These are phyloP conservation scores for Babyrousa celebensis DNA, from an alignment of 2,797 vertebrate genomes.

Conservation along the genomic window DNA sequence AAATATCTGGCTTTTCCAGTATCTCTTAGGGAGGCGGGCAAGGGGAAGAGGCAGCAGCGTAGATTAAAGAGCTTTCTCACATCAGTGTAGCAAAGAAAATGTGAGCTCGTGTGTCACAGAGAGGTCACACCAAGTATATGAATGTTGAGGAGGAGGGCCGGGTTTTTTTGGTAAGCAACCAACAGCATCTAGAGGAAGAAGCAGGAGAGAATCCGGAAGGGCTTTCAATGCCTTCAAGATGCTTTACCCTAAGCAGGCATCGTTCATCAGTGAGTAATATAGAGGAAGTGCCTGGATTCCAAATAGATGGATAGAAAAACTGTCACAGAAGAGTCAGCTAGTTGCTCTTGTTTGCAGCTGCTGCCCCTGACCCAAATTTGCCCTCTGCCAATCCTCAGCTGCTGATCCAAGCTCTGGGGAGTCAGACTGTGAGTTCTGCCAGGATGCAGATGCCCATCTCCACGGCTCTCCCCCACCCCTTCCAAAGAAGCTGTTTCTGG, in stretches of 20 bases:
- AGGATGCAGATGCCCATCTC: constrained; percentile 65
- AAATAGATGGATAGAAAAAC: constrained; percentile 69
- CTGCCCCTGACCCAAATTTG: constrained; percentile 76
- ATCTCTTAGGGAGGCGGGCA: constrained; percentile 33
- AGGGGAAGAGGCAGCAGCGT: background rate
- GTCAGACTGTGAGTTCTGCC: constrained; percentile 8
- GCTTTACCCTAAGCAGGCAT: background rate
- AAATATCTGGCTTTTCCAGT: constrained; percentile 44
- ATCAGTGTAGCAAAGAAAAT: background rate
- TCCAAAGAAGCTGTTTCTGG: constrained; percentile 66
- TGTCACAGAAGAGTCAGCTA: constrained; percentile 63
- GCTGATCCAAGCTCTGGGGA: constrained; percentile 59
- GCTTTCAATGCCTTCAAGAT: background rate
- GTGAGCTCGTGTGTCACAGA: background rate
- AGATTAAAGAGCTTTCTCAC: background rate
- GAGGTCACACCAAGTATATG: background rate
- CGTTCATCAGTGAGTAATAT: constrained; percentile 51
- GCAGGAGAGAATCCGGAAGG: background rate
- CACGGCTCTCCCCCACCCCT: background rate
- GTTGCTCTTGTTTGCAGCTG: constrained; percentile 78
- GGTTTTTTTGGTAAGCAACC: background rate
- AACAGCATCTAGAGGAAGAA: background rate
- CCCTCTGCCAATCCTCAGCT: constrained; percentile 73
- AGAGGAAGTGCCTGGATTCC: constrained; percentile 72
- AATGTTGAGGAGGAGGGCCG: background rate